Evolutionary conservation across 2,888 invertebrate genomes (phyloP).

Genomic region (Protonemura montana): DNA sequence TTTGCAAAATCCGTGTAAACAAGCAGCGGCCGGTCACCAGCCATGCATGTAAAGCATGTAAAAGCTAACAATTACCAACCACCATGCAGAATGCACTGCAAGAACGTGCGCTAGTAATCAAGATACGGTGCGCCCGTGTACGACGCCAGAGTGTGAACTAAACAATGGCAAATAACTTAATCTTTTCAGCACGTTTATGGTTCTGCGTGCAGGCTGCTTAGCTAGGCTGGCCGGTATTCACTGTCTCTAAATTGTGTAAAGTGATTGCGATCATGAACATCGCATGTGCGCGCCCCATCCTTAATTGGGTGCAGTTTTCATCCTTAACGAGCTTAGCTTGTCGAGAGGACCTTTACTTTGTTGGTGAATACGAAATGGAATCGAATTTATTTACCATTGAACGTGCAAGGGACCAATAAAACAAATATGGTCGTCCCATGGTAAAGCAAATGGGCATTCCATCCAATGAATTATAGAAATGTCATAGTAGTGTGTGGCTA

Average conservation of each 20-base stretch:
- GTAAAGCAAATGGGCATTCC: not conserved
- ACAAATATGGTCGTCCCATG: not conserved
- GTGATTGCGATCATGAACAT: slow-evolving; percentile 1
- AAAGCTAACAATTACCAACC: not conserved
- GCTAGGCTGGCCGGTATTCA: not conserved
- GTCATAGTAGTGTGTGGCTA: not conserved
- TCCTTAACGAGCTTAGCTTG: not conserved
- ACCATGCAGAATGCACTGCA: not conserved
- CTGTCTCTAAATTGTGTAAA: not conserved
- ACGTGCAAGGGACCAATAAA: not conserved
- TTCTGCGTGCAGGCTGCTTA: not conserved
- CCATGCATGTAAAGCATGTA: slow-evolving; percentile 12
- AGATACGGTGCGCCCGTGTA: not conserved
- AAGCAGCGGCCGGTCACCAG: not conserved
- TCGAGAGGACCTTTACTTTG: not conserved
- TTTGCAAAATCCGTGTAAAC: not conserved
- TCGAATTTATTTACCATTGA: not conserved
- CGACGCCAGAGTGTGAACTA: not conserved
- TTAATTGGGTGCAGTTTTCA: slow-evolving; percentile 17
- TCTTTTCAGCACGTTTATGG: slow-evolving; percentile 26
- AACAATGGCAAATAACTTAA: slow-evolving; percentile 30
- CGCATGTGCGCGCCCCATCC: not conserved
- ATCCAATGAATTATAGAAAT: not conserved
- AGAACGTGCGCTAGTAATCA: not conserved
- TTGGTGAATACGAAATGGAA: not conserved